phyloP scores from a whole-genome alignment of 2,797 vertebrate species.

The Melopsittacus undulatus region DNA sequence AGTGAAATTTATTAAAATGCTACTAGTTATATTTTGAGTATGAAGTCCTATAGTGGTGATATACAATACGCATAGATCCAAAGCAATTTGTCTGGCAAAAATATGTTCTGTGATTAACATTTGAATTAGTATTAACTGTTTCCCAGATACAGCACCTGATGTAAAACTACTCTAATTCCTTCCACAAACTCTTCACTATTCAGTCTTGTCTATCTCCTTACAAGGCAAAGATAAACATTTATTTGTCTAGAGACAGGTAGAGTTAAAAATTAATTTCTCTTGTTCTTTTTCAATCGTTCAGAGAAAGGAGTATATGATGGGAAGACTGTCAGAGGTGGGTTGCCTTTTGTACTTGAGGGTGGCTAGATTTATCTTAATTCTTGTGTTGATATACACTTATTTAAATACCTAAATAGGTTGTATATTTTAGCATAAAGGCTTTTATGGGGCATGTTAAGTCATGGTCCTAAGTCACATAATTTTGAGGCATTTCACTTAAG shows the following conservation, averaged over 20 bases:
- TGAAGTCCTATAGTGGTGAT: not conserved
- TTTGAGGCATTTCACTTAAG: slow-evolving; percentile 28
- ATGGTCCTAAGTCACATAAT: not conserved
- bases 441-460: slow-evolving; percentile 7
- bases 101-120: slow-evolving; percentile 6
- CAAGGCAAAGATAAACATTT: slow-evolving; percentile 41
- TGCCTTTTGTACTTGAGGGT: slow-evolving; percentile 59
- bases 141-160: not conserved
- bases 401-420: slow-evolving; percentile 28
- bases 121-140: slow-evolving; percentile 23
- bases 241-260: slow-evolving; percentile 45
- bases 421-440: slow-evolving; percentile 35
- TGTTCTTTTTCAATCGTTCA: slow-evolving; percentile 55
- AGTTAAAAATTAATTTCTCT: slow-evolving; percentile 56
- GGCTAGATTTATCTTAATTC: slow-evolving; percentile 48
- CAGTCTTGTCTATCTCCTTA: slow-evolving; percentile 37
- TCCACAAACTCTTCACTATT: slow-evolving; percentile 26
- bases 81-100: slow-evolving; percentile 27
- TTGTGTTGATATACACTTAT: slow-evolving; percentile 21
- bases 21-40: slow-evolving; percentile 11
- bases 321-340: slow-evolving; percentile 58
- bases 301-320: slow-evolving; percentile 59
- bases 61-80: not conserved
- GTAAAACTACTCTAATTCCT: slow-evolving; percentile 3
- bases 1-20: slow-evolving; percentile 4